phyloP scores from a whole-genome alignment of 2,113 vertebrate species.

The Chaetops frenatus region DNA sequence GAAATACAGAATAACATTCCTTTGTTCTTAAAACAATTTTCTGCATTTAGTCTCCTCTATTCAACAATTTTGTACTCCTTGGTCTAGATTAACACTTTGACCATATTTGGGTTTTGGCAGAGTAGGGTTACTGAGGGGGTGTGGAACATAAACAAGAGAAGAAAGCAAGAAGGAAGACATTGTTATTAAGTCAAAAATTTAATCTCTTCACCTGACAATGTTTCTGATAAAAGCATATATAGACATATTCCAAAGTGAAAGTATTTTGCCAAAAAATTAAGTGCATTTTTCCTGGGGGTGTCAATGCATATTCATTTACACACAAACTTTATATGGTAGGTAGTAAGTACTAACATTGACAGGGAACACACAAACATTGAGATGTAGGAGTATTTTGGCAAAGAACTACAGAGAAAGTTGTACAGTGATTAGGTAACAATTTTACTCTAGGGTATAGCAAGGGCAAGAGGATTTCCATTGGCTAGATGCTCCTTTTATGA shows the following conservation, averaged over 20 bases:
- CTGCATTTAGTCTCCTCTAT: background rate
- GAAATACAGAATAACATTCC: background rate
- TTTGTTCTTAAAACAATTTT: background rate
- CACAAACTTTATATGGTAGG: background rate
- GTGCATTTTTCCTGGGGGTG: background rate
- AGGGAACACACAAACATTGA: background rate
- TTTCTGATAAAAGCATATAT: background rate
- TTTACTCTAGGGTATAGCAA: background rate
- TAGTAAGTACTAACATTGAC: background rate
- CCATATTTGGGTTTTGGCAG: background rate
- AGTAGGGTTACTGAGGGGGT: accelerated
- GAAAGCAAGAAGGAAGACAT: background rate
- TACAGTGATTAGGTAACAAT: background rate
- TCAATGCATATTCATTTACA: background rate
- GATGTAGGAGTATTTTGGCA: background rate
- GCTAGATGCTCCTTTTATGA: background rate
- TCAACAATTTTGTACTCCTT: background rate
- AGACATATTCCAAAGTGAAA: background rate
- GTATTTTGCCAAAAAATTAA: background rate
- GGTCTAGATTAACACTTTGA: background rate
- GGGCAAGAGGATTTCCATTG: background rate
- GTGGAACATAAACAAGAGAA: background rate
- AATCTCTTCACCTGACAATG: accelerated
- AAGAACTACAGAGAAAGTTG: background rate
- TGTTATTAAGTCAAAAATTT: background rate